A percentile compares a stretch with the other conserved stretches of the same genome.
Evolutionary conservation across 2,113 vertebrate genomes (phyloP).

Genomic region (Ahaetulla prasina): DNA sequence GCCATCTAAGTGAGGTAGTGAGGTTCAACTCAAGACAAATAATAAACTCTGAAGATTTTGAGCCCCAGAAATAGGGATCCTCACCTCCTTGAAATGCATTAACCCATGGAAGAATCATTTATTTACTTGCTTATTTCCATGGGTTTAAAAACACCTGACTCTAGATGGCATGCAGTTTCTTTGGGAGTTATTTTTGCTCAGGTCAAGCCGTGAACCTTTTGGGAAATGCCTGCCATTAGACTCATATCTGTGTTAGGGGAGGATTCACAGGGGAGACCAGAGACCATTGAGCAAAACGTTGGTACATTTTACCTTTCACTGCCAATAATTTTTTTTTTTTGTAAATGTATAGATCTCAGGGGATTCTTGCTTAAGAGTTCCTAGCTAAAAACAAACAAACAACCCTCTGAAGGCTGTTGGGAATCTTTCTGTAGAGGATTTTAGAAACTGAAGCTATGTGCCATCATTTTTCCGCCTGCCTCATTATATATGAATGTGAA

Average conservation of each 20-base stretch:
- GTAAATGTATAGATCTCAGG: neutral
- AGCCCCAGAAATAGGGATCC: neutral
- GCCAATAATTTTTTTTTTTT: neutral
- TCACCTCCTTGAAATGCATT: neutral
- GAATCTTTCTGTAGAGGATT: neutral
- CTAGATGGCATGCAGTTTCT: neutral
- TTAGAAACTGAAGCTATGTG: neutral
- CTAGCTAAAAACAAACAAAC: too few species aligned
- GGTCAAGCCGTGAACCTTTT: neutral
- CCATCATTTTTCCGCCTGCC: neutral
- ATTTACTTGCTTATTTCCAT: neutral
- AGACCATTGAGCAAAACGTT: slow-evolving; percentile 1
- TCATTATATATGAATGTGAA: neutral
- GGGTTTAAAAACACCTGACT: neutral
- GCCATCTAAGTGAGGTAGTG: neutral
- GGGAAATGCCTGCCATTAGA: neutral
- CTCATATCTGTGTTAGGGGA: neutral
- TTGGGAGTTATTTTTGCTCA: neutral
- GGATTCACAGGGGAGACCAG: neutral
- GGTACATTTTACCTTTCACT: slow-evolving; percentile 4
- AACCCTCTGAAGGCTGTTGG: neutral
- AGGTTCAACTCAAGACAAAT: neutral
- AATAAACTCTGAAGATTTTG: neutral
- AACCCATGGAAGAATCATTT: neutral
- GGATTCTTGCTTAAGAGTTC: neutral